Base-by-base conservation (phyloP, 2,888 invertebrate genomes). In the Diarsia mendica region DNA sequence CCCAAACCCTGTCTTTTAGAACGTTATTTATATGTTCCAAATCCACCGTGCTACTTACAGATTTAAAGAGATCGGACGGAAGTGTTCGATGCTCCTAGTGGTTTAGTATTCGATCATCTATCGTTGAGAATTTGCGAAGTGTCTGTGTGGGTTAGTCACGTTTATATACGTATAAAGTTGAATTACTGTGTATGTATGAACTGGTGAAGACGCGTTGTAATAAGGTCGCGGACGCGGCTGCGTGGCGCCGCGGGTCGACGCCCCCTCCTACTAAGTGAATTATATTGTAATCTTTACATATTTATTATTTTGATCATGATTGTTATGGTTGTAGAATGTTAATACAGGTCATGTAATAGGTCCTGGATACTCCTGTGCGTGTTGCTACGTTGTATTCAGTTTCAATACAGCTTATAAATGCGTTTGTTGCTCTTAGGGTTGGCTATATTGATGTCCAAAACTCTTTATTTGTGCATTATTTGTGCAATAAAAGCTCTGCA, bases 221-320 rank as follows among this genome's bases (percentile, higher is more conserved):
- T 94, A 95, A 94, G 95, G 95, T 93, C 94, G 93, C 92, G 94
- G 91, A 91, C 92, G 94, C 94, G 94, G 93, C 94, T 90, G 85
- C 89, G 82, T 90, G 94, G 94, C 95, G 95, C 94, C 88, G 80
- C 85, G 94, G 93, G 93, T 92, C 94, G 93, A 90, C 94, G 93
- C 94, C 94, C 93, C 88, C 88, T 90, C 89, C 90, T 89, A 89
- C 91, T 90, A 91, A 92, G 90, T 91, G 89, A 91, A 91, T 91
- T 92, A 90, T 91, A 90, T 88, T 88, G 84, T 88, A 89, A 87
- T 87, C 85, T 88, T 88, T 88, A 89, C 83, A 83, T 82, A 82
- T 85, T 84, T 87, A 85, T 84, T 80, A 67, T 80, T 77, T 75
- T 66, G 64, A 78, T 77, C 82, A 72, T 82, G 84, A 84, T 79